Evolutionary conservation across 2,888 invertebrate species (phyloP), one percentile per base, ranked within the genome.

Genomic region (Caenorhabditis zanzibari): DNA sequence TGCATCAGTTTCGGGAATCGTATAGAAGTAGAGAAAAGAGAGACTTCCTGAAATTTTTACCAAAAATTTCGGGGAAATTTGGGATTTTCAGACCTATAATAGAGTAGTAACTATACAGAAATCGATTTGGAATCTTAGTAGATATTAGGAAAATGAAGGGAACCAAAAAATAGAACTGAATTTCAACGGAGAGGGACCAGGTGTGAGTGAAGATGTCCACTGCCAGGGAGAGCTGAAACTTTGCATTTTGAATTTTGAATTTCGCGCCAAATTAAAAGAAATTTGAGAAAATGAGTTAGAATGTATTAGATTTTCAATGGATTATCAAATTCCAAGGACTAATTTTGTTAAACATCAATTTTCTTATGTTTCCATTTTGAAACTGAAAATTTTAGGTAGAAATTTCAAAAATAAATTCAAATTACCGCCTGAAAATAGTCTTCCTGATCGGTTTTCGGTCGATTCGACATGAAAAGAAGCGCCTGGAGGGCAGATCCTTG

Each of bases 191-290:
- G 2, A 81, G 47, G 2, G 81, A 81, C 81, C 81, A 81, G 9
- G 81, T 81, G 32, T 81, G 81, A 19, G 75, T 75, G 63, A 81
- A 81, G n/a, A 75, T 52, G 38, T 74, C 75, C 4, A 59, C 24
- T 16, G 69, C 75, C 0, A 44, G 6, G n/a, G 44, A 47, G 3
- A 81, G 54, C 81, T 81, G 61, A 58, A 74, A 49, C n/a, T n/a
- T n/a, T n/a, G n/a, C n/a, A n/a, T n/a, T 26, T 64, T 58, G 19
- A 7, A 19, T 58, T 24, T 26, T 22, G 16, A 26, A 32, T 4
- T 32, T 32, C 7, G 4, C 7, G 32, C 32, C 32, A 32, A 4
- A 32, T 32, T 32, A 4, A 4, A 32, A 32, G 32, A n/a, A n/a
- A n/a, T n/a, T n/a, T n/a, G n/a, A n/a, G n/a, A n/a, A n/a, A n/a